Base-by-base conservation (phyloP, 2,888 invertebrate genomes). In the Dynastes hyllus region DNA sequence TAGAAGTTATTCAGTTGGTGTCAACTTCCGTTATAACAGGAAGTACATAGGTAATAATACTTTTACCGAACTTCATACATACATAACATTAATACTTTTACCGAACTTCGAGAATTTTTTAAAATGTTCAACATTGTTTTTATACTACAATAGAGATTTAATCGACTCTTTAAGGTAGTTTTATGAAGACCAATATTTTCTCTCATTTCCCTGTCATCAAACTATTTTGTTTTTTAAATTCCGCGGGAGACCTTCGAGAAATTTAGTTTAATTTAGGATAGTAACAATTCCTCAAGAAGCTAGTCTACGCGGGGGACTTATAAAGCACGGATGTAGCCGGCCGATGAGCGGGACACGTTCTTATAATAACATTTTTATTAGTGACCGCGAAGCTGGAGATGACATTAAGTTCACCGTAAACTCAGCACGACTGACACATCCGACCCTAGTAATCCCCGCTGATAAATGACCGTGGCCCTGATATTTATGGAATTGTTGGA, bases 351-450 rank as follows among this genome's bases (percentile, higher is more conserved):
- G 77, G 77, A 84, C 87, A 88, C 87, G 87, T 87, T 84, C 82
- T 85, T 85, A 86, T 88, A 87, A 88, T 88, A 87, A 88, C 87
- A 86, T 87, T 87, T 87, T 88, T 87, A 88, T 87, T 87, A 87
- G 86, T 84, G 85, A 85, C 85, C 84, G 85, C 84, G 84, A 86
- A 84, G 85, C 85, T 85, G 86, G 85, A 85, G 86, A 86, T 86
- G 88, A 87, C 87, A 87, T 87, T 87, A 87, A 87, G 85, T 86
- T 86, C 83, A 82, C 85, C 83, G 84, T 85, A 86, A 87, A 86
- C 84, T 85, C 85, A 81, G 80, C 83, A 81, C 83, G 84, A 84
- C 85, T 85, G 86, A 85, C 86, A 85, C 83, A 83, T 82, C 83
- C 84, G 84, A 85, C 86, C 85, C 84, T 83, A 79, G 84, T 85